Evolutionary conservation across 2,113 vertebrate species (phyloP).

Genomic region (Egretta garzetta): DNA sequence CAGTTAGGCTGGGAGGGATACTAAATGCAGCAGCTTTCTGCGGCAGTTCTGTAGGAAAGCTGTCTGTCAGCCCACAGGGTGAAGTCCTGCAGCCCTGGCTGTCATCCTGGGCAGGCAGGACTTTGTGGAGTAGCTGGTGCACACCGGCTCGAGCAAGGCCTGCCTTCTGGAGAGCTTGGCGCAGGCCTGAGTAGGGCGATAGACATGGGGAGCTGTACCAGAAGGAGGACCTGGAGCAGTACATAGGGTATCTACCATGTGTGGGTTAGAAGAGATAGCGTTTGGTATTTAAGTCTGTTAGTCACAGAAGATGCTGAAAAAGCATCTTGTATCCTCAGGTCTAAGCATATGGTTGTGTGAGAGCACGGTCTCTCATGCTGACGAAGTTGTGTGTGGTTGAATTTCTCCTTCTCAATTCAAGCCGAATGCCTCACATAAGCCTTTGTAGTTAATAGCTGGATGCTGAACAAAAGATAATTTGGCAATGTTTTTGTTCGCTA

Average conservation of each 20-base stretch:
- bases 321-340: not conserved
- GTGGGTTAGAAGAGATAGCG: fast-evolving
- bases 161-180: not conserved
- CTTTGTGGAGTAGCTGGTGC: not conserved
- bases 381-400: fast-evolving
- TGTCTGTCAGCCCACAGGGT: not conserved
- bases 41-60: fast-evolving
- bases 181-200: not conserved
- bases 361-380: not conserved
- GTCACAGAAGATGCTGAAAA: not conserved
- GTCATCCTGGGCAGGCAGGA: not conserved
- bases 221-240: not conserved
- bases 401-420: not conserved
- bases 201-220: not conserved
- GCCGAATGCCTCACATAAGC: not conserved
- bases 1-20: not conserved
- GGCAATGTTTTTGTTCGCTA: not conserved
- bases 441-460: not conserved
- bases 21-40: not conserved
- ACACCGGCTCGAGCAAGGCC: not conserved
- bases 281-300: not conserved
- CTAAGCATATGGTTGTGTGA: not conserved
- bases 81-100: not conserved
- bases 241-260: fast-evolving
- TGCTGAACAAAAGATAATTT: not conserved